Evolutionary conservation across 2,888 invertebrate species (phyloP).

Genomic region (Penaeus monodon): DNA sequence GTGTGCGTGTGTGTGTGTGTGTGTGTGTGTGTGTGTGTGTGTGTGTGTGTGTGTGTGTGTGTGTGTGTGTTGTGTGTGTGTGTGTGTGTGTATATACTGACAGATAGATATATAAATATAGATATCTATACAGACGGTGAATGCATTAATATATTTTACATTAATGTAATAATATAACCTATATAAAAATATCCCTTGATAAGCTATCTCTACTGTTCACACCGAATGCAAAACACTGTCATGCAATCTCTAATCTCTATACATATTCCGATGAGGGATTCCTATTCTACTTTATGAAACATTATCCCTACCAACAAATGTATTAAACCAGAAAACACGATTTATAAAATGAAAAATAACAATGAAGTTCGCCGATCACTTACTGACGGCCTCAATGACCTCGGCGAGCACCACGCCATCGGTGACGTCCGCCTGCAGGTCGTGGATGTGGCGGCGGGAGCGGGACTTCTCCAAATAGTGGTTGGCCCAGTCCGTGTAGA

Average conservation of each 20-base stretch:
- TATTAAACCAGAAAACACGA: not conserved
- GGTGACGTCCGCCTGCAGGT: slow-evolving; percentile 90
- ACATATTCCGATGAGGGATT: too few relatives aligned
- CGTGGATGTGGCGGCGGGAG: slow-evolving; percentile 86
- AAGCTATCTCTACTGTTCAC: not conserved
- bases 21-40: too few relatives aligned
- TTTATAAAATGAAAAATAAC: not conserved
- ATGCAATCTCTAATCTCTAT: not conserved
- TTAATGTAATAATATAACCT: too few relatives aligned
- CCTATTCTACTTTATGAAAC: not conserved
- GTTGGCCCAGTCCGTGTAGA: slow-evolving; percentile 98
- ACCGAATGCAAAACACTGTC: not conserved
- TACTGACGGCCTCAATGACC: slow-evolving; percentile 94
- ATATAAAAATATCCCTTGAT: too few relatives aligned
- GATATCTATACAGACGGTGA: not conserved
- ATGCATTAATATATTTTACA: not conserved
- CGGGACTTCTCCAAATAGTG: slow-evolving; percentile 94
- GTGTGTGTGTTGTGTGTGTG: too few relatives aligned
- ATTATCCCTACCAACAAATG: not conserved
- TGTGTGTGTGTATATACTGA: not conserved
- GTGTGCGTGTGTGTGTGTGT: too few relatives aligned
- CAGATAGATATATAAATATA: not conserved
- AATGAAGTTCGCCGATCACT: slow-evolving; percentile 72
- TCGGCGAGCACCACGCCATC: slow-evolving; percentile 93
- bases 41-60: too few relatives aligned